Percentiles rank a stretch among this genome's conserved stretches.
These are phyloP conservation scores for Pseudopleuronectes americanus DNA, from an alignment of 2,797 vertebrate genomes.

Conservation along the genomic window DNA sequence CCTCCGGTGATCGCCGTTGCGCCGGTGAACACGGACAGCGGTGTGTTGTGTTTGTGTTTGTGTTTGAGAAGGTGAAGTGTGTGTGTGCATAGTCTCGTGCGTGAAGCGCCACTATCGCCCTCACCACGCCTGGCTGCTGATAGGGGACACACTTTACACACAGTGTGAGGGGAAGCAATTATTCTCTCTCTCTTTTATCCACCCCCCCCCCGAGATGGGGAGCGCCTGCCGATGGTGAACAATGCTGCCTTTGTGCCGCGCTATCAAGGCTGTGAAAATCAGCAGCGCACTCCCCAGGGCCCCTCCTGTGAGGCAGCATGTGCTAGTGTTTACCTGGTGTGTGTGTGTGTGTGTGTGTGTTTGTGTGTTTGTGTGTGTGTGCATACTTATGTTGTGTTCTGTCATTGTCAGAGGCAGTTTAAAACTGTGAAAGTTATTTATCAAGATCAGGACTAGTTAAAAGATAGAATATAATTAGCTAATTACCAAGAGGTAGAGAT, in stretches of 20 bases:
- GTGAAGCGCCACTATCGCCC: constrained; percentile 16
- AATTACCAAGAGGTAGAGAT: background rate
- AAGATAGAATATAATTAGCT: background rate
- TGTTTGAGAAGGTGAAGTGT: constrained; percentile 12
- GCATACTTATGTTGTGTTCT: background rate
- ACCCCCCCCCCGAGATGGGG: constrained; percentile 31
- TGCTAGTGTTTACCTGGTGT: background rate
- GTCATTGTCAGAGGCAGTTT: background rate
- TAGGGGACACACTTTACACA: constrained; percentile 56
- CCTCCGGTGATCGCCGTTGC: constrained; percentile 14
- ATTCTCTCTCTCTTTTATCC: constrained; percentile 49
- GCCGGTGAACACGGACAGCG: constrained; percentile 23
- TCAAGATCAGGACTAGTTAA: background rate
- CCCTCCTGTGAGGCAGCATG: constrained; percentile 4
- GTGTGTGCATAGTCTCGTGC: background rate
- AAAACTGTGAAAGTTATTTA: background rate
- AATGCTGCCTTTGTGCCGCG: constrained; percentile 54
- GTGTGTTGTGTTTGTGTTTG: constrained; percentile 18
- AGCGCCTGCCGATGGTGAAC: constrained; percentile 43
- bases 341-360: background rate
- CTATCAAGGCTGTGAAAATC: constrained; percentile 48
- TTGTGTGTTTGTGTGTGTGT: background rate
- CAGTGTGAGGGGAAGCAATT: constrained; percentile 65
- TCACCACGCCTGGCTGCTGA: constrained; percentile 50
- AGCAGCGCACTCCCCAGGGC: constrained; percentile 4